These are phyloP conservation scores for Bactericera cockerelli DNA, from an alignment of 1,140 invertebrate species.

Conservation along the genomic window DNA sequence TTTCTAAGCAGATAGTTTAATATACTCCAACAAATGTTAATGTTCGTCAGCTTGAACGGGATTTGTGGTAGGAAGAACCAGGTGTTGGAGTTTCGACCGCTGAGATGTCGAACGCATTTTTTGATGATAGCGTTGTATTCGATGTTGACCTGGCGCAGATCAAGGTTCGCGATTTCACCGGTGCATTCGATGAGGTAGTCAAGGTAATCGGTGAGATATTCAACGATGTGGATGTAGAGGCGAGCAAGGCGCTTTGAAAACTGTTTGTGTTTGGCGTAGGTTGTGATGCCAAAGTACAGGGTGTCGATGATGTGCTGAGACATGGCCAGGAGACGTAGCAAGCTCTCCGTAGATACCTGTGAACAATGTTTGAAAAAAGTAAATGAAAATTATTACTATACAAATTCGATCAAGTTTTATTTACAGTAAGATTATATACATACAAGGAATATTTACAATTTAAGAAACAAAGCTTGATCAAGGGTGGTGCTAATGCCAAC, in stretches of 20 bases:
- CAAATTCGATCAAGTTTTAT: no score
- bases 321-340: slow-evolving; percentile 54
- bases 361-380: no score
- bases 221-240: slow-evolving; percentile 50
- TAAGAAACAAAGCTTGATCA: no score
- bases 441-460: no score
- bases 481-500: no score
- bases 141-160: neutral
- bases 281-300: slow-evolving; percentile 46
- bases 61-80: slow-evolving; percentile 5
- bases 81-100: neutral
- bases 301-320: slow-evolving; percentile 44
- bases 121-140: neutral
- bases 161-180: neutral
- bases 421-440: no score
- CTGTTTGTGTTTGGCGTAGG: slow-evolving; percentile 52
- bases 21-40: neutral
- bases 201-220: slow-evolving; percentile 59
- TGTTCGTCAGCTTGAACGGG: neutral
- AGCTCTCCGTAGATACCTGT: no score
- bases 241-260: slow-evolving; percentile 51
- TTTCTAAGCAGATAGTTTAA: neutral
- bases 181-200: slow-evolving; percentile 33
- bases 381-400: no score
- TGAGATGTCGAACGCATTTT: neutral